Percentiles rank a stretch among this genome's conserved stretches.
Conservation (phyloP, 1,140 invertebrate species). For the Drosophila gunungcola region DNA sequence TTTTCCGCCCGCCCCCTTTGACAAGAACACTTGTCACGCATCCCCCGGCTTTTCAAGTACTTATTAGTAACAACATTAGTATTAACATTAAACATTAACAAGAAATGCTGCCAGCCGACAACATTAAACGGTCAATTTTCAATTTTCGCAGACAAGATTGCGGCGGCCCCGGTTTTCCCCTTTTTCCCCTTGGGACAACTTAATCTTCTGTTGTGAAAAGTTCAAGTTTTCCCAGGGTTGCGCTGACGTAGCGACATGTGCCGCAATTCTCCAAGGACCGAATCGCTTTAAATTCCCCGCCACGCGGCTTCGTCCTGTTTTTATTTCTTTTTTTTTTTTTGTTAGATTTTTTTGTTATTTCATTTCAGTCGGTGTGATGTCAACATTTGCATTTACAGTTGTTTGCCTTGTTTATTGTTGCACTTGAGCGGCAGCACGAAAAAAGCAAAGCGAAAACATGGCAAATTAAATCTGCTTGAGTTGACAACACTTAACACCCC, state of each 20-base stretch:
- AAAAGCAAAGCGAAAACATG: slow-evolving; percentile 63
- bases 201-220: slow-evolving; percentile 81
- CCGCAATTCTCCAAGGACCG: slow-evolving; percentile 73
- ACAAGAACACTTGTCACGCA: slow-evolving; percentile 64
- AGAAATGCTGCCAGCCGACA: slow-evolving; percentile 53
- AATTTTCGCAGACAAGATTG: slow-evolving; percentile 78
- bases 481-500: slow-evolving; percentile 79
- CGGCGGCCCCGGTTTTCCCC: not conserved
- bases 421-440: slow-evolving; percentile 55
- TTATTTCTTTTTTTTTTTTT: not conserved
- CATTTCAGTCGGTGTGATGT: slow-evolving; percentile 66
- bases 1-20: not conserved
- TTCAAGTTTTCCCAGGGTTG: slow-evolving; percentile 76
- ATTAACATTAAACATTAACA: slow-evolving; percentile 14
- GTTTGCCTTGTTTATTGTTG: slow-evolving; percentile 69
- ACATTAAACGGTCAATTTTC: slow-evolving; percentile 84
- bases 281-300: slow-evolving; percentile 54
- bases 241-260: slow-evolving; percentile 56
- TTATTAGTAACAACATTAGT: slow-evolving; percentile 64
- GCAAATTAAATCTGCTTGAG: slow-evolving; percentile 84
- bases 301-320: slow-evolving; percentile 43
- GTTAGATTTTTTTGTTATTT: slow-evolving; percentile 5
- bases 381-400: slow-evolving; percentile 81
- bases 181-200: slow-evolving; percentile 66
- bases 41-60: slow-evolving; percentile 48